phyloP scores from a whole-genome alignment of 2,113 vertebrate genomes.

The Anser cygnoides region DNA sequence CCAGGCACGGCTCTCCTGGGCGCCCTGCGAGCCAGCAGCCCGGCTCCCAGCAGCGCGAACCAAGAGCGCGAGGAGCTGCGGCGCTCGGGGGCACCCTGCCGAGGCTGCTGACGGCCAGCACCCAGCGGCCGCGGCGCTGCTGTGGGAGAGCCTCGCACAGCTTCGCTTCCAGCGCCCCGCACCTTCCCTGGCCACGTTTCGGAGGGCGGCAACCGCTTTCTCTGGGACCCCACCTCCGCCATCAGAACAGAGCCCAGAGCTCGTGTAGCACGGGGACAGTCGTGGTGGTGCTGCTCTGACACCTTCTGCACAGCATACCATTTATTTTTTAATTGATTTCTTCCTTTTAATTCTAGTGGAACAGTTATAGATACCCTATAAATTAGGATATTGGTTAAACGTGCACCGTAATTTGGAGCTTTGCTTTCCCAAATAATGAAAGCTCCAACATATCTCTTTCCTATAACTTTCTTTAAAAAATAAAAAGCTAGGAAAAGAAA shows the following conservation, averaged over 20 bases:
- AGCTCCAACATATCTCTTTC: not conserved
- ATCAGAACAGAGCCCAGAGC: too few relatives aligned
- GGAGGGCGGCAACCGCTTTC: too few relatives aligned
- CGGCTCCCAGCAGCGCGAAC: fast-evolving
- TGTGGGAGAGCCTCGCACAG: too few relatives aligned
- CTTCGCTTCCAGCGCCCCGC: too few relatives aligned
- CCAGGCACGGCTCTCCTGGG: not conserved
- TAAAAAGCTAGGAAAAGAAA: not conserved
- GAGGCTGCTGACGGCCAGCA: not conserved
- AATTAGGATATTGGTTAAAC: not conserved
- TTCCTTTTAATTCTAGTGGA: not conserved
- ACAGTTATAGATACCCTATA: not conserved
- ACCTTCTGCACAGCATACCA: too few relatives aligned
- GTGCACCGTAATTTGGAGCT: not conserved
- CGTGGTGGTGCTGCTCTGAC: not conserved
- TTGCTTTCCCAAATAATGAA: not conserved
- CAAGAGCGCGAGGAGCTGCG: not conserved
- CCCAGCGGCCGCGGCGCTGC: too few relatives aligned
- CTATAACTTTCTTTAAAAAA: too few relatives aligned
- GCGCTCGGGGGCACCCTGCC: not conserved
- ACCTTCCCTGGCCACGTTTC: too few relatives aligned
- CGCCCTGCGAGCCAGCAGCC: not conserved
- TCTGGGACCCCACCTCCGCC: too few relatives aligned
- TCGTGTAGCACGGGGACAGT: fast-evolving
- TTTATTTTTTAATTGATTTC: not conserved